phyloP scores from a whole-genome alignment of 2,797 vertebrate species.

The Gymnoscopelus microlampas region DNA sequence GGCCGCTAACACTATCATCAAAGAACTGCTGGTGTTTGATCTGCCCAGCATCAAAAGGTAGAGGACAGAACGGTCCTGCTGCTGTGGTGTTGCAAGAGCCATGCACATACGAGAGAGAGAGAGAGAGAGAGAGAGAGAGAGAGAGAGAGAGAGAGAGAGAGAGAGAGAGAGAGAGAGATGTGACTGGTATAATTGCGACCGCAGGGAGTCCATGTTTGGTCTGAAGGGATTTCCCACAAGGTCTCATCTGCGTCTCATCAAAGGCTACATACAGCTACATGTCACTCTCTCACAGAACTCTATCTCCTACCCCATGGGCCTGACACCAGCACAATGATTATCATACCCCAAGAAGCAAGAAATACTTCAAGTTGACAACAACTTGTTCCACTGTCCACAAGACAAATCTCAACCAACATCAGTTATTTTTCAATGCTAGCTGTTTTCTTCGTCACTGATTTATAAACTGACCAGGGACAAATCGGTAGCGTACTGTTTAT shows the following conservation, averaged over 20 bases:
- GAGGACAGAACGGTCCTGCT: slow-evolving; percentile 64
- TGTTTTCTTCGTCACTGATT: slow-evolving; percentile 20
- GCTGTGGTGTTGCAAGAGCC: slow-evolving; percentile 53
- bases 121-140: slow-evolving; percentile 40
- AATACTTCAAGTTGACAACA: slow-evolving; percentile 35
- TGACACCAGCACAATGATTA: slow-evolving; percentile 53
- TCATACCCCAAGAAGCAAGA: slow-evolving; percentile 32
- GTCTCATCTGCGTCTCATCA: slow-evolving; percentile 60
- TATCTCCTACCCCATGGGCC: slow-evolving; percentile 36
- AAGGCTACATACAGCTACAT: slow-evolving; percentile 58
- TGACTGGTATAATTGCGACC: slow-evolving; percentile 75
- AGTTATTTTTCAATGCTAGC: neutral
- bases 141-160: slow-evolving; percentile 19
- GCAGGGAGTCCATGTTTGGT: slow-evolving; percentile 69
- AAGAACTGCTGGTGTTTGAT: slow-evolving; percentile 69
- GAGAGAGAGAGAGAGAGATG: slow-evolving; percentile 8
- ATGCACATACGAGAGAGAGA: slow-evolving; percentile 37
- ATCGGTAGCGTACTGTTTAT: neutral
- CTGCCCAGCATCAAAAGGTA: slow-evolving; percentile 66
- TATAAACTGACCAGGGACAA: neutral
- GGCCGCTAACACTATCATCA: slow-evolving; percentile 61
- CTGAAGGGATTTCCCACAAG: slow-evolving; percentile 54
- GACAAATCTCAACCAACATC: slow-evolving; percentile 40
- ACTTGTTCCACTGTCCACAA: slow-evolving; percentile 25
- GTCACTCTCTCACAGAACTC: slow-evolving; percentile 62